Percentiles rank a stretch among this genome's conserved stretches.
Conservation (phyloP, 1,140 invertebrate genomes). For the Drosophila watanabei region DNA sequence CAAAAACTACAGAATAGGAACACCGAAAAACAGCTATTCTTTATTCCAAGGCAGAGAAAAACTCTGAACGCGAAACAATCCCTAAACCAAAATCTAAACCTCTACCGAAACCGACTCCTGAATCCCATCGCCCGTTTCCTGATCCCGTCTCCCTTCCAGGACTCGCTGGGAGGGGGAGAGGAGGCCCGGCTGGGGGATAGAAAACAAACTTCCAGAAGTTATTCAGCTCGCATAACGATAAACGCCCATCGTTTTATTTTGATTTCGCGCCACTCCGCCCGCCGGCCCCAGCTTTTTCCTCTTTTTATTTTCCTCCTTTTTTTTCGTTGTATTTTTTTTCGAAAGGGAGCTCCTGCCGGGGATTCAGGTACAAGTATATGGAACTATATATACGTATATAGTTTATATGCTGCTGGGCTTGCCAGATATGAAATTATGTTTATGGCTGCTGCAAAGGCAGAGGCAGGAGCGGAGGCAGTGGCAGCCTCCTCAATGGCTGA, state of each 20-base stretch:
- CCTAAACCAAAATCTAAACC: too few relatives aligned
- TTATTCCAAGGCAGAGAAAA: too few relatives aligned
- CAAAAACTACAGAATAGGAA: too few relatives aligned
- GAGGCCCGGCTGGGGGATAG: conserved; percentile 31
- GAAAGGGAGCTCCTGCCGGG: background rate
- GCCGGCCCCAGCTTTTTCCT: background rate
- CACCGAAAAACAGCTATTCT: too few relatives aligned
- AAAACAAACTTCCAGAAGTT: conserved; percentile 83
- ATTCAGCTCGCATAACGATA: conserved; percentile 83
- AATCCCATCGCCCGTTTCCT: too few relatives aligned
- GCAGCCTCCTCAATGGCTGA: conserved; percentile 36
- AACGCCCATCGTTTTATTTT: conserved; percentile 82
- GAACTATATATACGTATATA: conserved; percentile 29
- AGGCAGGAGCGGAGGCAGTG: conserved; percentile 7
- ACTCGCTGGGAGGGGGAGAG: too few relatives aligned
- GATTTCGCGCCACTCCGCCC: conserved; percentile 63
- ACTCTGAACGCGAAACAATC: too few relatives aligned
- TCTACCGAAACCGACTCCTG: too few relatives aligned
- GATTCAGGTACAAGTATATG: conserved; percentile 22
- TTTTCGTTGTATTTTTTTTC: background rate
- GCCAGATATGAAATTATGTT: conserved; percentile 79
- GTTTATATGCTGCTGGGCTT: conserved; percentile 76
- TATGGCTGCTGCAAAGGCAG: conserved; percentile 52
- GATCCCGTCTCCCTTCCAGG: too few relatives aligned
- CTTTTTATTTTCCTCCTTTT: background rate